Evolutionary conservation across 2,888 invertebrate species (phyloP).

Genomic region (Heliconius cydno): DNA sequence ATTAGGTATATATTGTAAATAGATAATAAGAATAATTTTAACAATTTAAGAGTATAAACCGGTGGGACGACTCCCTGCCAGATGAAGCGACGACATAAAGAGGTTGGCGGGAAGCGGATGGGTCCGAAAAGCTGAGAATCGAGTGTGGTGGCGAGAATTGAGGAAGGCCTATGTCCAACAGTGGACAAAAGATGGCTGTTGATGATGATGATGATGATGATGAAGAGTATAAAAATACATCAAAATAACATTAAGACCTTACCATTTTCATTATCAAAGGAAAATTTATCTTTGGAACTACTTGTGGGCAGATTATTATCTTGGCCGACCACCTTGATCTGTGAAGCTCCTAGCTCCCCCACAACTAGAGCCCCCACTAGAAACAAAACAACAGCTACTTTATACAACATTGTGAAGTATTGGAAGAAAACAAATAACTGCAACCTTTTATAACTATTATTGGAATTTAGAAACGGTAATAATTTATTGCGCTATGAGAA

Average conservation of each 20-base stretch:
- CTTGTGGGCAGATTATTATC: neutral
- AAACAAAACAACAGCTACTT: neutral
- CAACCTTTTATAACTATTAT: neutral
- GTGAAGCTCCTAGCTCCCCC: neutral
- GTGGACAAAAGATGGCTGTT: no score
- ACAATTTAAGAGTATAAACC: neutral
- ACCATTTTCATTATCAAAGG: neutral
- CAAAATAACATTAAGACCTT: neutral
- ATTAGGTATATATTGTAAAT: no score
- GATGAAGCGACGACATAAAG: no score
- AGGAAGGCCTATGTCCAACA: no score
- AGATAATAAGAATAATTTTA: no score
- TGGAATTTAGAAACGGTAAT: slow-evolving; percentile 6
- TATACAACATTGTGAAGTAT: neutral
- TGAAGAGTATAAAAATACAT: neutral
- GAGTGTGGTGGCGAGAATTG: no score
- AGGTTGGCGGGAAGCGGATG: no score
- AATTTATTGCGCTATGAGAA: neutral
- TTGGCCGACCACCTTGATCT: neutral
- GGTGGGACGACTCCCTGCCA: no score
- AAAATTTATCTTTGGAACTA: neutral
- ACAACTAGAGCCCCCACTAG: neutral
- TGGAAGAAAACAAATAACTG: neutral
- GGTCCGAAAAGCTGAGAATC: no score
- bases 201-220: no score